A percentile compares a stretch with the other conserved stretches of the same genome.
Evolutionary conservation across 2,888 invertebrate species (phyloP).

Genomic region (Carabus problematicus): DNA sequence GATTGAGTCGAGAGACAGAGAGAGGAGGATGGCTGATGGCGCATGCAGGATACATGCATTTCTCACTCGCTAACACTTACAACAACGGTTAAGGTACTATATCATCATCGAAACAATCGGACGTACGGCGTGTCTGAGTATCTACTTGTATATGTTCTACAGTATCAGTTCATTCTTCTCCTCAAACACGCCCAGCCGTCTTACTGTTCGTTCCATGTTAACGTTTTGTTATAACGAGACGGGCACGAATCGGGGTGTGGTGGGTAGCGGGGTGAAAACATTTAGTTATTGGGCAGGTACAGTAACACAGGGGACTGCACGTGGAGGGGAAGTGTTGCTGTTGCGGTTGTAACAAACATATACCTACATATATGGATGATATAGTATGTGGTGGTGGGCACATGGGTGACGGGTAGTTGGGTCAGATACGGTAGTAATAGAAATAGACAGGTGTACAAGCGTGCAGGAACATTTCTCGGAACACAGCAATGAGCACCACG

Average conservation of each 20-base stretch:
- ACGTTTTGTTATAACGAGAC: constrained; percentile 28
- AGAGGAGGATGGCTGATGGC: constrained; percentile 39
- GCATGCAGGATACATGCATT: constrained; percentile 44
- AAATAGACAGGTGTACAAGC: constrained; percentile 37
- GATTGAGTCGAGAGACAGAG: constrained; percentile 30
- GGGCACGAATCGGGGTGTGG: not conserved
- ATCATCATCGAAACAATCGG: too few relatives aligned
- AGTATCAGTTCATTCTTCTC: too few relatives aligned
- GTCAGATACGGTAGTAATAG: not conserved
- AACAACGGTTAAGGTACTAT: constrained; percentile 38
- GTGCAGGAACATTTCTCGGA: constrained; percentile 43
- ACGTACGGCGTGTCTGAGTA: too few relatives aligned
- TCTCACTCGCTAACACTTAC: constrained; percentile 54
- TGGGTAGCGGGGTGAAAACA: not conserved
- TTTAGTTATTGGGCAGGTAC: not conserved
- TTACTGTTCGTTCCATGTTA: constrained; percentile 22
- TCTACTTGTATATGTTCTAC: too few relatives aligned
- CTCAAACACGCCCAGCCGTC: constrained; percentile 6
- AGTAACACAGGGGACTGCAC: too few relatives aligned
- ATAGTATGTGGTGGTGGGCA: too few relatives aligned
- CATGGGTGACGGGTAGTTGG: not conserved
- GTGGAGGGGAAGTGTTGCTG: too few relatives aligned
- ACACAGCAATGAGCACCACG: constrained; percentile 43
- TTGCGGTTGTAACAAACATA: too few relatives aligned
- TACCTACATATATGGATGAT: too few relatives aligned